Evolutionary conservation across 2,113 vertebrate species (phyloP), one percentile per base, ranked within the genome.

Genomic region (Osmerus eperlanus): DNA sequence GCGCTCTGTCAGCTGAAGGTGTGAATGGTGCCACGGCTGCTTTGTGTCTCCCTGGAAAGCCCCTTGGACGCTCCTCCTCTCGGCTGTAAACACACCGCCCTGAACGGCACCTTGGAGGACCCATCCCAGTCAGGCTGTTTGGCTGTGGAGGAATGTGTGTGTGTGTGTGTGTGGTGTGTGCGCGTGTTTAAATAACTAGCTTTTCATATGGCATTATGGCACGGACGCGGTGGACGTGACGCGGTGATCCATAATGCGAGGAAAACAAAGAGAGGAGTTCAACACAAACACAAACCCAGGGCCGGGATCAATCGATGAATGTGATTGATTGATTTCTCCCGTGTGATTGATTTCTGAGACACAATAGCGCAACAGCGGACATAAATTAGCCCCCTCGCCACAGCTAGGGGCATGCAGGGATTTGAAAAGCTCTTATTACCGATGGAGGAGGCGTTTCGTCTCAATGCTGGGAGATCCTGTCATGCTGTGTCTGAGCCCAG

Each of bases 1-100:
- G 94, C 92, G 91, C 91, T 94, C 91, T 95, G 95, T 96, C 95
- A 96, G 92, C 92, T 94, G 94, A 93, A 92, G 93, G 92, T 93
- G 93, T 92, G 91, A 94, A 85, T 88, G 82, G n/a, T 93, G 94
- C 94, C 96, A 94, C 84, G 86, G 92, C 89, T 89, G 89, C 91
- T 97, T 94, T 95, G 89, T 89, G 91, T 95, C 93, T 94, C 87
- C 85, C 84, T 90, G 92, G 86, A 92, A 93, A 92, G 93, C 91
- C 87, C 92, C 80, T 90, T 83, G 91, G 90, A 90, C 83, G 86
- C 63, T 89, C 68, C 76, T 76, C 75, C 32, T 78, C 67, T 67
- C 65, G 64, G 76, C 71, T 61, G 65, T 77, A 61, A 71, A 47
- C 52, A 77, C 65, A 79, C 60, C 3, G 75, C 1, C 23, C 58